Base-by-base conservation (phyloP, 2,797 vertebrate species). In the Botia almorhae region DNA sequence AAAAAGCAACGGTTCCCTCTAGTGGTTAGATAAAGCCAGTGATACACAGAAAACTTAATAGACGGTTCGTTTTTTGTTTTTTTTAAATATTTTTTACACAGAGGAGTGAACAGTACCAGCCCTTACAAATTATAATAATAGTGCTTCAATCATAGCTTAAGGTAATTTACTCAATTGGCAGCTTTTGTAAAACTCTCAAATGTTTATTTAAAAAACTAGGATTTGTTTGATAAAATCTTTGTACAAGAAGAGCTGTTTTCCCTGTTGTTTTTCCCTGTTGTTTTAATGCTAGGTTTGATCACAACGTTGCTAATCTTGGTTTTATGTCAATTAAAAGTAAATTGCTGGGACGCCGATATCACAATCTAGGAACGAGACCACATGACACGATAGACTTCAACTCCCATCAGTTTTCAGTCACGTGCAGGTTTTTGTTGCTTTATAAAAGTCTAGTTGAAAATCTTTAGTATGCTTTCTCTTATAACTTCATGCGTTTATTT, bases 301-400 rank as follows among this genome's bases (percentile, higher is more conserved):
- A 8, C 8, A 36, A 2, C 16, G 17, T 65, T 39, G 17, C 4
- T 65, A n/a, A 36, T 14, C 1, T 36, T 65, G 63, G 7, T 39
- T 11, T 39, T 39, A 64, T 65, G 63, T 65, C 36, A 65, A 65
- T 64, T n/a, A 19, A n/a, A 75, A 50, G 21, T 13, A 14, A 13
- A 74, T 43, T 50, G 50, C 3, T 0, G 1, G 10, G 56, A n/a
- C 48, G 56, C 14, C 2, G 2, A 6, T 50, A 21, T 36, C 16
- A 36, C 13, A 55, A 3, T 55, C 19, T 7, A 51, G 10, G 56
- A 63, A 50, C 10, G 12, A 11, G 7, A 39, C 17, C 17, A 36
- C 11, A 43, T 39, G 26, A 14, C 56, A 29, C 39, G 23, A 6
- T 17, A 23, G 53, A 46, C 21, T 60, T 64, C 46, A 48, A 17